Evolutionary conservation across 2,888 invertebrate species (phyloP), one percentile per base, ranked within the genome.

Genomic region (Dastarcus helophoroides): DNA sequence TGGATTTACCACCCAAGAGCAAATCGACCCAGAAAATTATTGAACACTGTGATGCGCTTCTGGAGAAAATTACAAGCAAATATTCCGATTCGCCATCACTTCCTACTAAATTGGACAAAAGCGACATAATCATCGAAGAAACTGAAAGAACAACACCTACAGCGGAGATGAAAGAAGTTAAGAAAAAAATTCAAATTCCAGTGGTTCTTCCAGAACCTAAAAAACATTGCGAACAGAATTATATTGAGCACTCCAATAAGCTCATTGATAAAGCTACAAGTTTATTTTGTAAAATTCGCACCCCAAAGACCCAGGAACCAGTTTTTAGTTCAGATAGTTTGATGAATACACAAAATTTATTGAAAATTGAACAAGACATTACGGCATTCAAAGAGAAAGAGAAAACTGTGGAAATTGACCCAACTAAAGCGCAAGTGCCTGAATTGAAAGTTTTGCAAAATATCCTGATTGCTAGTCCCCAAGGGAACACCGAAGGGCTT

Each of bases 171-270:
- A 11, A n/a, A 22, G 9, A 8, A 14, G 6, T 12, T 19, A 25
- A 15, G 12, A 23, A n/a, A 3, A 21, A 22, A 22, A 23, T 17
- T 5, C 8, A 32, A 27, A 26, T 19, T 21, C 26, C 26, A 7
- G 32, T 27, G 12, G 32, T 27, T 12, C 27, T 32, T 16, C 27
- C 27, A 11, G 19, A 19, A 14, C 29, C 26, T 27, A 32, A 37
- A 16, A 38, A 28, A 37, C 41, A 26, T 22, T 22, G 31, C 3
- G 30, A 29, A 2, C 35, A 33, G 11, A 35, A 36, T 26, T 26
- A 34, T 5, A 24, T 39, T 9, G 31, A 36, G 32, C 36, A 41
- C n/a, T 37, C 27, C 8, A 40, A 43, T 21, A 25, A 38, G 10
- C 34, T 41, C 14, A 39, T 37, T 10, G 32, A 33, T 5, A 23